Evolutionary conservation across 2,888 invertebrate genomes (phyloP), one percentile per base, ranked within the genome.

Genomic region (Tipula helvola): DNA sequence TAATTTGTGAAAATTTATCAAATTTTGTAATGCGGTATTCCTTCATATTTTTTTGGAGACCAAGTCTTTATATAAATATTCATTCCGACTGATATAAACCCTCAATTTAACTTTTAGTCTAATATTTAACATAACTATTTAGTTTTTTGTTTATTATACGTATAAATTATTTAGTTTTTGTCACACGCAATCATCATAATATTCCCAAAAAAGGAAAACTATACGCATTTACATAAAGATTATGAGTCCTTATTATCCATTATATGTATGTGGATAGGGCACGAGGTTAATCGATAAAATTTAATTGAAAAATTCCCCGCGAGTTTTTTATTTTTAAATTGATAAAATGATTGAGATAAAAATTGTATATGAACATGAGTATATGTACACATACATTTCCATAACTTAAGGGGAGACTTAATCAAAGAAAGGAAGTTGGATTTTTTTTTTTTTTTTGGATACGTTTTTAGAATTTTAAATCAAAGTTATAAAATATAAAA

Each of bases 151-250:
- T 71, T 71, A 71, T 71, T 12, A 71, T 71, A 5, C 39, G 71
- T 71, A 71, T 71, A 71, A 71, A 71, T 71, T 71, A 71, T 71
- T 71, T 71, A 71, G 71, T 71, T 71, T 71, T 71, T 71, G 71
- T 71, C 71, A 71, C 71, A 71, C 71, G 71, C 71, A 71, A 71
- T 10, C 71, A 71, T 71, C 10, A 28, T 71, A 16, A 8, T 52
- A 52, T n/a, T 52, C n/a, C 2, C 1, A 39, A 39, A 39, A 39
- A 39, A 39, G 39, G 39, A 39, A 39, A 39, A 71, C 52, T 71
- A 71, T 71, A 28, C n/a, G 28, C 39, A 16, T 57, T 16, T 16
- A 71, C 28, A 28, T 71, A 71, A 28, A 28, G 71, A 71, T 71
- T 71, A 71, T 28, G 71, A 18, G 71, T 10, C 71, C 57, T 18